Percentiles rank a stretch among this genome's conserved stretches.
Conservation (phyloP, 2,888 invertebrate genomes). For the Scrobipalpa costella region DNA sequence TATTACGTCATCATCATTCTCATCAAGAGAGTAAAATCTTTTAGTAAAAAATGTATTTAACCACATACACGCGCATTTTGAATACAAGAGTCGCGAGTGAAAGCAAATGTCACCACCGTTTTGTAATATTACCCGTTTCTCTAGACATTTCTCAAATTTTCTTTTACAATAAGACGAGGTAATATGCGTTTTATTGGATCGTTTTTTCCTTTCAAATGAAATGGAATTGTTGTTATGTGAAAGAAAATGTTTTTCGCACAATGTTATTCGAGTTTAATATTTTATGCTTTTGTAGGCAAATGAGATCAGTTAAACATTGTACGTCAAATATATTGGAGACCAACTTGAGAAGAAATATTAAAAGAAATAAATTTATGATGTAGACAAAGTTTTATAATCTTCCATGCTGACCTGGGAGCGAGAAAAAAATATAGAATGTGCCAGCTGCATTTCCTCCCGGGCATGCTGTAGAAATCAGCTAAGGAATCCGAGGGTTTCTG, state of each 20-base stretch:
- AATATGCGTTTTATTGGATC: constrained; percentile 70
- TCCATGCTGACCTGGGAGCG: no score
- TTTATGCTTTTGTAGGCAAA: constrained; percentile 1
- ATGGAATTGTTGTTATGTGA: constrained; percentile 58
- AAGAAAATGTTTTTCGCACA: constrained; percentile 43
- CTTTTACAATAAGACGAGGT: constrained; percentile 61
- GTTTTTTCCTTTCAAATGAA: constrained; percentile 64
- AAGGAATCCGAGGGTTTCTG: no score
- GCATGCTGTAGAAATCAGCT: no score
- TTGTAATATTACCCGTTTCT: constrained; percentile 65
- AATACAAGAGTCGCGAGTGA: constrained; percentile 53
- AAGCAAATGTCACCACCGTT: constrained; percentile 67
- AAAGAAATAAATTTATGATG: no score
- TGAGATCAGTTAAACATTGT: not conserved
- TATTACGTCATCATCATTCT: no score
- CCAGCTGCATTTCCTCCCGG: no score
- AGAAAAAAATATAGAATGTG: no score
- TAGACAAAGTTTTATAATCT: no score
- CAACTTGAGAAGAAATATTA: no score
- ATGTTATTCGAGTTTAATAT: not conserved
- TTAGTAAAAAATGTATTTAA: constrained; percentile 62
- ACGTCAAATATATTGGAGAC: no score
- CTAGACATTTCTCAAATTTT: constrained; percentile 48
- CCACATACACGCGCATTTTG: constrained; percentile 65
- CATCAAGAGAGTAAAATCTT: constrained; percentile 37